Percentiles rank a stretch among this genome's conserved stretches.
Evolutionary conservation across 2,888 invertebrate genomes (phyloP).

Genomic region (Patella caerulea): DNA sequence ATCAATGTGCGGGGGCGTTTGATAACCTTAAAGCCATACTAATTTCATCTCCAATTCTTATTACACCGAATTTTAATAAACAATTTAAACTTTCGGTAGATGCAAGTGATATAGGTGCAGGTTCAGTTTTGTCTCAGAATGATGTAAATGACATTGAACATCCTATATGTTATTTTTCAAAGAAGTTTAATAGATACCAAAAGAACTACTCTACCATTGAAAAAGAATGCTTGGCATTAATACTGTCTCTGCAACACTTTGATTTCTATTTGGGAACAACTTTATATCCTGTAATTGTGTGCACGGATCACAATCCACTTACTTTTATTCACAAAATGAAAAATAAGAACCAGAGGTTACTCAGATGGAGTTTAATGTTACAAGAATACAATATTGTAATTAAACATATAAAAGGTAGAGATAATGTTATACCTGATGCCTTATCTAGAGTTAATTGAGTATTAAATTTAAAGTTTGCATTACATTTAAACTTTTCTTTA

Average conservation of each 20-base stretch:
- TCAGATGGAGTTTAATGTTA: constrained; percentile 36
- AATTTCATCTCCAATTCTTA: constrained; percentile 28
- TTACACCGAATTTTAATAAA: constrained; percentile 22
- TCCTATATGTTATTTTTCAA: constrained; percentile 42
- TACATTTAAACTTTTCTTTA: no score
- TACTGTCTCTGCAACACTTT: constrained; percentile 40
- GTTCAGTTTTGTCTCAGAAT: constrained; percentile 43
- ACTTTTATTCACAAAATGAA: constrained; percentile 38
- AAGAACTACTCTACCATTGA: constrained; percentile 41
- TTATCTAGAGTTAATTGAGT: not conserved
- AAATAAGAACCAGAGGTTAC: constrained; percentile 32
- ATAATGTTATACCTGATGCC: constrained; percentile 25
- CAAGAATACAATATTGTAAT: constrained; percentile 38
- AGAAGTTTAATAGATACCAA: constrained; percentile 40
- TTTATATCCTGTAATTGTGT: constrained; percentile 28
- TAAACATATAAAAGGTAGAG: no score
- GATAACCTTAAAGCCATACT: constrained; percentile 49
- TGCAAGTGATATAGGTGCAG: constrained; percentile 46
- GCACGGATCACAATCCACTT: constrained; percentile 43
- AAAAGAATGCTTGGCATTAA: constrained; percentile 40
- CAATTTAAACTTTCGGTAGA: constrained; percentile 44
- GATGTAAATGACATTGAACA: constrained; percentile 36
- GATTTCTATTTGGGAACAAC: constrained; percentile 32
- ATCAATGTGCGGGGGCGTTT: constrained; percentile 53
- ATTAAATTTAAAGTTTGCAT: no score